phyloP scores from a whole-genome alignment of 2,888 invertebrate genomes.

The Catotricha subobsoleta region DNA sequence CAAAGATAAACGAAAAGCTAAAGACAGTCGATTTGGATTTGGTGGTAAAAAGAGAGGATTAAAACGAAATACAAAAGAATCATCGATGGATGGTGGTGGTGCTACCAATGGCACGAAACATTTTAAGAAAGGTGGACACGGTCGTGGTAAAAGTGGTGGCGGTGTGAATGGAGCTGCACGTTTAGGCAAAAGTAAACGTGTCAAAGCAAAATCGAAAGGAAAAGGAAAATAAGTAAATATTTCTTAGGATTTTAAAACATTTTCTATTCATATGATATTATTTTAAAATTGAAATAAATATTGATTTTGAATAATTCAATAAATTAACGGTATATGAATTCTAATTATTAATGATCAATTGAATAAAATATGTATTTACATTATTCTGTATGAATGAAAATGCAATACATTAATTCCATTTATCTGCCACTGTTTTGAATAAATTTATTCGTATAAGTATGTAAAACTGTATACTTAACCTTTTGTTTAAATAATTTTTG shows the following conservation, averaged over 20 bases:
- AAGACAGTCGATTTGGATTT: conserved; percentile 80
- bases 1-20: conserved; percentile 43
- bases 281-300: not conserved
- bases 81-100: conserved; percentile 47
- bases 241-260: not conserved
- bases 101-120: conserved; percentile 27
- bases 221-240: conserved; percentile 13
- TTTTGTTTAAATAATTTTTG: too few relatives aligned
- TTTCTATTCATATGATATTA: not conserved
- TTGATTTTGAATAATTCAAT: not conserved
- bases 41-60: conserved; percentile 87
- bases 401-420: too few relatives aligned
- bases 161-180: conserved; percentile 11
- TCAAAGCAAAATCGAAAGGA: conserved; percentile 27
- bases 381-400: too few relatives aligned
- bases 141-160: conserved; percentile 1
- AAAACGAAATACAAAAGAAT: conserved; percentile 73
- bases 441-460: too few relatives aligned
- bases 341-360: too few relatives aligned
- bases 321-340: not conserved
- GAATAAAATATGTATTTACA: too few relatives aligned
- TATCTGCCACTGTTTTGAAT: too few relatives aligned
- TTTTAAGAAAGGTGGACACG: conserved; percentile 11
- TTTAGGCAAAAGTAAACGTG: conserved; percentile 28
- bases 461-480: too few relatives aligned